A percentile compares a stretch with the other conserved stretches of the same genome.
Conservation (phyloP, 2,113 vertebrate species). For the Heterotilapia buettikoferi region DNA sequence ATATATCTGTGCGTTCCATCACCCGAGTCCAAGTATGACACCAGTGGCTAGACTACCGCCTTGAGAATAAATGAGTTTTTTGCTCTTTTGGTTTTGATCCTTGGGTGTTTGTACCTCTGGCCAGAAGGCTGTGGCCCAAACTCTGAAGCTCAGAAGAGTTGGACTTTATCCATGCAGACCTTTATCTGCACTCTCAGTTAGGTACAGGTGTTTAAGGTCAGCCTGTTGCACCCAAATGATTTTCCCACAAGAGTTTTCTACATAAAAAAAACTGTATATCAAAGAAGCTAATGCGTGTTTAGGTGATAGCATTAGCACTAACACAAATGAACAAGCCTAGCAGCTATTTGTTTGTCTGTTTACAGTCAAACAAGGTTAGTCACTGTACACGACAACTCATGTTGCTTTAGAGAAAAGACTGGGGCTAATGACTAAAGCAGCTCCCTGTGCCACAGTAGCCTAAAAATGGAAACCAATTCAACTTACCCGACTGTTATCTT, state of each 20-base stretch:
- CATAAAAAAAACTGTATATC: not conserved
- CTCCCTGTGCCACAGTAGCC: slow-evolving; percentile 23
- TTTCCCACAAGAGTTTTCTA: not conserved
- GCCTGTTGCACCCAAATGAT: not conserved
- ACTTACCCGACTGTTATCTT: not conserved
- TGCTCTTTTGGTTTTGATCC: not conserved
- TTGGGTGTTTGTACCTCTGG: not conserved
- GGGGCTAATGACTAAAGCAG: slow-evolving; percentile 15
- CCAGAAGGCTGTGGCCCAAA: not conserved
- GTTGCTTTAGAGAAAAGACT: not conserved
- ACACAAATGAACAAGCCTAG: not conserved
- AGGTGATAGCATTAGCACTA: not conserved
- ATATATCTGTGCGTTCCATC: not conserved
- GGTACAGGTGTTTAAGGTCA: not conserved
- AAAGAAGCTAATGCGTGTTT: not conserved
- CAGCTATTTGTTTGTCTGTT: not conserved
- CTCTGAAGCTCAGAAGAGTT: not conserved
- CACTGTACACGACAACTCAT: not conserved
- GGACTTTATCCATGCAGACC: not conserved
- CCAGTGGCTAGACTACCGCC: not conserved
- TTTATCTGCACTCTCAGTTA: not conserved
- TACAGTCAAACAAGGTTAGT: slow-evolving; percentile 1
- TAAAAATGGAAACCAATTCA: slow-evolving; percentile 35
- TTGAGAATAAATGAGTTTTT: not conserved
- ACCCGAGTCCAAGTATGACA: not conserved